A percentile compares a stretch with the other conserved stretches of the same genome.
Conservation (phyloP, 2,888 invertebrate genomes). For the Pachydiplax longipennis region DNA sequence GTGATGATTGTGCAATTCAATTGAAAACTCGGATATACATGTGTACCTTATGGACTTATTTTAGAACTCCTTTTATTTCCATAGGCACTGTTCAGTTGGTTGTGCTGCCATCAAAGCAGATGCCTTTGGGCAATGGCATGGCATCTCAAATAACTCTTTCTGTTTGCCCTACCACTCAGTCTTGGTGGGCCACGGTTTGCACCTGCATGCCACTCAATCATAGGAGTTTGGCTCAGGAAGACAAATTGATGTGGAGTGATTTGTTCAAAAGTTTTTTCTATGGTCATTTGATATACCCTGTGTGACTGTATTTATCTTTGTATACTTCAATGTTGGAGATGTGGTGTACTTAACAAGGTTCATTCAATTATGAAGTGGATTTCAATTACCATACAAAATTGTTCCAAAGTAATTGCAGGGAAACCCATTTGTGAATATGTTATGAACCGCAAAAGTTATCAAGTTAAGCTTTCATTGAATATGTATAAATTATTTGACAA, state of each 20-base stretch:
- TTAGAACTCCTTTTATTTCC: not conserved
- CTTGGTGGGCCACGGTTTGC: constrained; percentile 59
- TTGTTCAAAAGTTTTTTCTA: constrained; percentile 57
- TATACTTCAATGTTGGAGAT: too few species aligned
- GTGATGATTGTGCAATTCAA: too few species aligned
- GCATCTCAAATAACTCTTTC: constrained; percentile 52
- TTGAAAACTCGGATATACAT: too few species aligned
- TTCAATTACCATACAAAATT: too few species aligned
- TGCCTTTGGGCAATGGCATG: not conserved
- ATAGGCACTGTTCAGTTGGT: constrained; percentile 15
- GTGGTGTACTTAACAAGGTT: too few species aligned
- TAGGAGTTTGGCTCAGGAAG: not conserved
- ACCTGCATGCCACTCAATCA: constrained; percentile 58
- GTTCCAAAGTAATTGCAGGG: too few species aligned
- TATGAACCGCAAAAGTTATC: too few species aligned
- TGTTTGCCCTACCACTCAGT: constrained; percentile 57
- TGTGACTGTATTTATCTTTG: not conserved
- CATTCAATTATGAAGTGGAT: too few species aligned
- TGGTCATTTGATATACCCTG: constrained; percentile 61
- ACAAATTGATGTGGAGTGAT: constrained; percentile 46
- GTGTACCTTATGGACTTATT: too few species aligned
- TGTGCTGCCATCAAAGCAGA: not conserved
- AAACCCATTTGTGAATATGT: too few species aligned
- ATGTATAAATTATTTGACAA: too few species aligned
- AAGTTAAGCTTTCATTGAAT: too few species aligned